These are phyloP conservation scores for Columba livia DNA, from an alignment of 2,113 vertebrate genomes.

Conservation along the genomic window DNA sequence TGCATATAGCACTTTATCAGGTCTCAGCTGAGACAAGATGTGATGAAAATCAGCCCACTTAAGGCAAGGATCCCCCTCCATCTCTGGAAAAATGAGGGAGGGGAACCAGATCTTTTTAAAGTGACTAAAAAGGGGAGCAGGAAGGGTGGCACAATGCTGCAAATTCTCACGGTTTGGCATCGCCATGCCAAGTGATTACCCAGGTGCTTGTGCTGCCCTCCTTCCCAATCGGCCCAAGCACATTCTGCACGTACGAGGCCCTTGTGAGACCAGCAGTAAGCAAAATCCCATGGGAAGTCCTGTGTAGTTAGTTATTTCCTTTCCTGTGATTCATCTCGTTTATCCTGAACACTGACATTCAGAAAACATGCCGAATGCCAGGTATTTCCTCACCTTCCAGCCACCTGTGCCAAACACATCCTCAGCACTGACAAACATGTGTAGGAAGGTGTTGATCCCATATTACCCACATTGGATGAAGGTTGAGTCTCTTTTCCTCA, in stretches of 20 bases:
- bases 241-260: constrained; percentile 25
- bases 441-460: constrained; percentile 40
- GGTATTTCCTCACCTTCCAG: constrained; percentile 58
- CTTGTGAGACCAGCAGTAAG: constrained; percentile 20
- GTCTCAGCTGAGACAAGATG: not conserved
- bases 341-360: constrained; percentile 49
- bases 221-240: constrained; percentile 7
- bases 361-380: constrained; percentile 50
- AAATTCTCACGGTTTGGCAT: not conserved
- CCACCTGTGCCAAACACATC: constrained; percentile 57
- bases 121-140: not conserved
- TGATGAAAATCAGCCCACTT: not conserved
- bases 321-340: constrained; percentile 56
- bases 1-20: not conserved
- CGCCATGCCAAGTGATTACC: not conserved
- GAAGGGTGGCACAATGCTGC: not conserved
- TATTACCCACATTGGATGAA: not conserved
- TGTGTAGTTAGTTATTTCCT: constrained; percentile 36
- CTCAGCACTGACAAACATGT: not conserved
- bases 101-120: not conserved
- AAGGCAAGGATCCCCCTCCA: not conserved
- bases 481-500: constrained; percentile 45
- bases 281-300: constrained; percentile 63
- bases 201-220: not conserved
- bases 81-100: fast-evolving